Percentiles rank a stretch among this genome's conserved stretches.
phyloP scores from a whole-genome alignment of 2,888 invertebrate genomes.

The Parelbella ahira region DNA sequence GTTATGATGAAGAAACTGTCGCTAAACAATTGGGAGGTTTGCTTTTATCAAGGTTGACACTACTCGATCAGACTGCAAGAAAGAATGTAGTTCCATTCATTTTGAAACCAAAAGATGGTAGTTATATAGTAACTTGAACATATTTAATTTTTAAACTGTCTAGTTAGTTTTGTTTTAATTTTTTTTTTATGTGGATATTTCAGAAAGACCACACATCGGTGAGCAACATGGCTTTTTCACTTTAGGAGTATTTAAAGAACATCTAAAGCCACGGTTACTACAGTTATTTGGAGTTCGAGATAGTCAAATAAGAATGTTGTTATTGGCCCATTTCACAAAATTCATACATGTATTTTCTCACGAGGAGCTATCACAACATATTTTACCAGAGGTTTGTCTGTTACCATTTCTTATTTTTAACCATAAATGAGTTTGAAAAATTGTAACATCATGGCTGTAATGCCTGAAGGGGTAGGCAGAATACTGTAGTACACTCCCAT shows the following conservation, averaged over 20 bases:
- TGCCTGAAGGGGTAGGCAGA: no score
- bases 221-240: slow-evolving; percentile 83
- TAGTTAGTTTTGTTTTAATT: neutral
- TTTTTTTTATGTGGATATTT: slow-evolving; percentile 32
- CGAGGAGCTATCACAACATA: slow-evolving; percentile 86
- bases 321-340: slow-evolving; percentile 88
- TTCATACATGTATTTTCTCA: slow-evolving; percentile 88
- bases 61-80: slow-evolving; percentile 90
- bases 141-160: slow-evolving; percentile 2
- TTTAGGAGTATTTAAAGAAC: slow-evolving; percentile 84
- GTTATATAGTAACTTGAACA: slow-evolving; percentile 27
- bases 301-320: slow-evolving; percentile 86
- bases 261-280: slow-evolving; percentile 87
- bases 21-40: slow-evolving; percentile 89
- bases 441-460: no score
- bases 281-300: slow-evolving; percentile 93
- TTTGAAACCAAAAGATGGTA: slow-evolving; percentile 86
- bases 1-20: slow-evolving; percentile 89
- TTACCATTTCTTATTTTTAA: no score
- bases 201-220: slow-evolving; percentile 62
- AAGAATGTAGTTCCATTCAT: slow-evolving; percentile 85
- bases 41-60: slow-evolving; percentile 90
- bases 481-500: no score
- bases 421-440: no score
- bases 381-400: slow-evolving; percentile 92